Evolutionary conservation across 1,140 invertebrate species (phyloP).

Genomic region (Caerostris extrusa): DNA sequence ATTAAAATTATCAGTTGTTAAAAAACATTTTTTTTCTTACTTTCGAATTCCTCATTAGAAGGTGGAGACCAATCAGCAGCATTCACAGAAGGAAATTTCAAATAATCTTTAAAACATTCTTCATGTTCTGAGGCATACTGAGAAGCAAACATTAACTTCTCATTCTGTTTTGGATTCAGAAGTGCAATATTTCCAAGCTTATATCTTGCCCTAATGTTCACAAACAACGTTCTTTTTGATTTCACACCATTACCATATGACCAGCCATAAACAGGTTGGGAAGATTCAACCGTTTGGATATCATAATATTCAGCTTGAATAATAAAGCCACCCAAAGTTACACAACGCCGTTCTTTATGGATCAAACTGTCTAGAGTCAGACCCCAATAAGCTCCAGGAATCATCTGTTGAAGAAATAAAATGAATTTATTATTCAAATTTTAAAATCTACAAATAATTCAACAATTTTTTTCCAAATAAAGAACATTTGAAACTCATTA

Average conservation of each 20-base stretch:
- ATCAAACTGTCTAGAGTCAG: constrained; percentile 52
- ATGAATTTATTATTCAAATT: too few relatives aligned
- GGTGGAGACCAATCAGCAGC: constrained; percentile 55
- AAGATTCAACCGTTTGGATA: constrained; percentile 56
- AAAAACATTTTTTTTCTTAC: background rate
- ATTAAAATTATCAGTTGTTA: too few relatives aligned
- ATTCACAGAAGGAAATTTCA: constrained; percentile 59
- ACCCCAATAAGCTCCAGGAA: constrained; percentile 73
- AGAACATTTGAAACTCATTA: background rate
- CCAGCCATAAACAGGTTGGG: constrained; percentile 68
- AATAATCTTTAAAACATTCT: constrained; percentile 55
- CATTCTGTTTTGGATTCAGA: constrained; percentile 56
- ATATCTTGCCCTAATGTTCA: constrained; percentile 64
- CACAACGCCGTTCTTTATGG: constrained; percentile 33
- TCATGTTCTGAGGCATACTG: constrained; percentile 62
- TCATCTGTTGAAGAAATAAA: constrained; percentile 58
- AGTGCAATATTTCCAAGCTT: constrained; percentile 48
- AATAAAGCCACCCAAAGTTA: constrained; percentile 73
- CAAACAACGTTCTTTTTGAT: constrained; percentile 67
- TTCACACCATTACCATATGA: constrained; percentile 1
- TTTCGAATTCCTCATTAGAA: constrained; percentile 31
- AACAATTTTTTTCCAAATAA: too few relatives aligned
- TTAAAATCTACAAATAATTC: too few relatives aligned
- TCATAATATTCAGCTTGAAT: constrained; percentile 69
- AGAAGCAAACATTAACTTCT: constrained; percentile 52